Evolutionary conservation across 2,797 vertebrate genomes (phyloP), one percentile per base, ranked within the genome.

Genomic region (Carapus acus): DNA sequence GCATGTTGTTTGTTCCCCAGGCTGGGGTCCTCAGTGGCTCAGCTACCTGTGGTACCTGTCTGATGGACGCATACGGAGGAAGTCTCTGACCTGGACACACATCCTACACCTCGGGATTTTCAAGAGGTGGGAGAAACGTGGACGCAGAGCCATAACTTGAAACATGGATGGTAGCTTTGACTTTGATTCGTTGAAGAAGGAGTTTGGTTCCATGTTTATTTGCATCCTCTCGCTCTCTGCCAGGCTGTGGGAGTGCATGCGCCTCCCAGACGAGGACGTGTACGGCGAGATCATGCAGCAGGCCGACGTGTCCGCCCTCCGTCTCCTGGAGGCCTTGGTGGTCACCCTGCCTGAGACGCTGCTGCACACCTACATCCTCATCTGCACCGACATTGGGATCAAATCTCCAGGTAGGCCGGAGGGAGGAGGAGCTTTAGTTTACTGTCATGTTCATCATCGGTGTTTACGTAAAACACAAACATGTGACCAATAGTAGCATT

Each of bases 21-120:
- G 89, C 39, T 89, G 86, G 18, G 57, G 61, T 1, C 84, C 88
- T 11, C 92, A 94, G 76, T 79, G 86, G 80, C 80, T 94, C 65
- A 93, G 92, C 73, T 86, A 88, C 36, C 65, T 84, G 61, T 94
- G 92, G 92, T 90, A 89, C 74, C 65, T 69, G 47, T 87, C 81
- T 0, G 91, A 93, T 0, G 87, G 88, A 21, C 79, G n/a, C 3
- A 72, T 52, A 0, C 69, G 65, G 0, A 54, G 60, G 59, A 75
- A 84, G 55, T 81, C 78, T 20, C 74, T 91, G 67, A 71, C 82
- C 45, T 64, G 67, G 38, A 82, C 90, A 3, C 93, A 93, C 50
- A 52, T 91, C 21, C 78, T 94, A 20, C 92, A 93, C 74, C 77
- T 93, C 8, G 92, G 92, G 7, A 78, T 93, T 68, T 93, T 91